Base-by-base conservation (phyloP, 2,888 invertebrate species). In the Oscheius sp. region DNA sequence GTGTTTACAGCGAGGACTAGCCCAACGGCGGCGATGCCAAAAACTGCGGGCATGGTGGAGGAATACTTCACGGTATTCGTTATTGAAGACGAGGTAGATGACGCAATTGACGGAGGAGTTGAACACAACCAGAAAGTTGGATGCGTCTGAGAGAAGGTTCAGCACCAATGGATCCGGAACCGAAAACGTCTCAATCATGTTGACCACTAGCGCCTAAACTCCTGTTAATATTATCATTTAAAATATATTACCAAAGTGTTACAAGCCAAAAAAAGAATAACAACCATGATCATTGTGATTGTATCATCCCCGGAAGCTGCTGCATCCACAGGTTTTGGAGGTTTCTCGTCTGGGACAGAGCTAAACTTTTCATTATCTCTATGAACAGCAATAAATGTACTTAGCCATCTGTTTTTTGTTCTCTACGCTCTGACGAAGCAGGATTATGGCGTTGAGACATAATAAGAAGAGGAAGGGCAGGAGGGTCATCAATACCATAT, bases 241-340 rank as follows among this genome's bases (percentile, higher is more conserved):
- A 5, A 47, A 21, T 2, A 13, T 35, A 78, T 73, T 21, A 85
- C 86, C 77, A 89, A 77, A 1, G 86, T 87, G 75, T 89, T 89
- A 77, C 89, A 89, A 13, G 82, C 83, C 9, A 89, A 77, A 66
- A 89, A 89, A 47, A 89, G 76, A 21, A 89, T 82, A 13, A 89
- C 89, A 35, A 89, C 89, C 87, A 88, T 86, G 32, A 89, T 87
- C 89, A 89, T 89, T 2, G 88, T 89, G 50, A 89, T 83, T 4
- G 89, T 89, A 72, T 89, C 88, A 74, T 88, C 89, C 1, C 80
- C 80, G 32, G 77, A 74, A 47, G 79, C 78, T 35, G 74, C 76
- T 13, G 42, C 47, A 33, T 68, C 68, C n/a, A 37, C 55, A 9
- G 76, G 47, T 50, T 57, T 71, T 13, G 48, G 59, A 37, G 13